A percentile compares a stretch with the other conserved stretches of the same genome.
phyloP scores from a whole-genome alignment of 2,113 vertebrate genomes.

The Rhynchopsitta pachyrhyncha region DNA sequence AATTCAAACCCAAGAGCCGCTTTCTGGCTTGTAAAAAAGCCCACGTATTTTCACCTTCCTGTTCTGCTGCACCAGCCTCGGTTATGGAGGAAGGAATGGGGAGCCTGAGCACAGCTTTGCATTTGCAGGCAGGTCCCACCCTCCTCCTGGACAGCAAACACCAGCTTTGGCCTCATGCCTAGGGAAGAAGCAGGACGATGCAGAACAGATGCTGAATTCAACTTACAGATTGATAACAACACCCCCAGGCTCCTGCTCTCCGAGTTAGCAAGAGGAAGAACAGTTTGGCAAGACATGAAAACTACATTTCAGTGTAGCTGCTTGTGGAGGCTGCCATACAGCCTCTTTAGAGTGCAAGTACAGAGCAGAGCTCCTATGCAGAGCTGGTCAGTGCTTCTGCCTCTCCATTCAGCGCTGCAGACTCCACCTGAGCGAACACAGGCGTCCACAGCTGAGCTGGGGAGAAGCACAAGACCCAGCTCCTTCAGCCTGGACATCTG shows the following conservation, averaged over 20 bases:
- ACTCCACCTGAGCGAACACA: neutral
- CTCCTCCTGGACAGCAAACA: constrained; percentile 1
- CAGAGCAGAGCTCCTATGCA: neutral
- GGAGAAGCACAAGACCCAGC: neutral
- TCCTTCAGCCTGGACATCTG: neutral
- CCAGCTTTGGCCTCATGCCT: neutral
- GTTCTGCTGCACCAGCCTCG: neutral
- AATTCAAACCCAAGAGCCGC: neutral
- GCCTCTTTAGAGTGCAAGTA: neutral
- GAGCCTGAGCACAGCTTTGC: neutral
- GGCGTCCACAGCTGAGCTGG: neutral
- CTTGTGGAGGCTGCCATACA: neutral
- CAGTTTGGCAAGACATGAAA: neutral
- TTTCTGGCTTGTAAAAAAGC: neutral
- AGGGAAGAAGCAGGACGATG: neutral
- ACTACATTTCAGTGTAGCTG: neutral
- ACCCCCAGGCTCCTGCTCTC: neutral
- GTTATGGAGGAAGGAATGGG: neutral
- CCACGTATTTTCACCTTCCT: accelerated
- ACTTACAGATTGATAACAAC: constrained; percentile 15
- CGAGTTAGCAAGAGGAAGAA: neutral
- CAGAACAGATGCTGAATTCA: constrained; percentile 36
- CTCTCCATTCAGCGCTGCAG: neutral
- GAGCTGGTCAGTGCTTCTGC: neutral
- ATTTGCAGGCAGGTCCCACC: neutral